Evolutionary conservation across 2,888 invertebrate species (phyloP).

Genomic region (Apotomis capreana): DNA sequence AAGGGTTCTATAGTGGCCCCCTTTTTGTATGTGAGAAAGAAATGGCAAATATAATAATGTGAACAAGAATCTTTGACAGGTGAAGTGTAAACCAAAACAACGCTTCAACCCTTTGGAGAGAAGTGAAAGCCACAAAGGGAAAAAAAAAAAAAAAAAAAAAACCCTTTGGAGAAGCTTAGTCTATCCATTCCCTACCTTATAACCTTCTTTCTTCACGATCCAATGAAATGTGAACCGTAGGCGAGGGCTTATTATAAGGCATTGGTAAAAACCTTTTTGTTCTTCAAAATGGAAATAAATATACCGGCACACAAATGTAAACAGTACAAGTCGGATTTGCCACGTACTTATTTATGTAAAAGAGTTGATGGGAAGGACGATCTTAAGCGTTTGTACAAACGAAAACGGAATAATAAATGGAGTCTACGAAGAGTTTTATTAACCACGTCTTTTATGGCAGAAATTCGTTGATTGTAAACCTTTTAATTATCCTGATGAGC

Average conservation of each 20-base stretch:
- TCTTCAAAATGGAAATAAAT: slow-evolving; percentile 12
- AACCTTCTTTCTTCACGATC: not conserved
- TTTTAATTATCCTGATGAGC: not conserved
- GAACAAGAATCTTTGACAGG: slow-evolving; percentile 24
- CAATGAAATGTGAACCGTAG: not conserved
- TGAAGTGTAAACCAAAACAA: slow-evolving; percentile 6
- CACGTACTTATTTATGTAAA: slow-evolving; percentile 9
- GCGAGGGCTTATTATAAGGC: not conserved
- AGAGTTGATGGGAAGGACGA: not conserved
- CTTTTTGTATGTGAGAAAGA: not conserved
- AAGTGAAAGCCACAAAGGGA: not conserved
- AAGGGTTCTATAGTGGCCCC: too few species aligned
- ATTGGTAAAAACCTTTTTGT: slow-evolving; percentile 14
- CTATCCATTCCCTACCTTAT: too few species aligned
- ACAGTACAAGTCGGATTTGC: slow-evolving; percentile 14
- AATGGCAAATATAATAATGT: slow-evolving; percentile 15
- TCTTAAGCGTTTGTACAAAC: too few species aligned
- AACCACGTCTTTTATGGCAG: not conserved
- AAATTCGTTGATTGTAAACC: not conserved
- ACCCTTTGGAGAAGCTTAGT: too few species aligned
- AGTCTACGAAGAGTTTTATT: not conserved
- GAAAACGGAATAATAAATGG: not conserved
- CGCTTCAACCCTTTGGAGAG: slow-evolving; percentile 16
- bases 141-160: too few species aligned
- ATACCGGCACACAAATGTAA: not conserved